These are phyloP conservation scores for Apus apus DNA, from an alignment of 2,113 vertebrate genomes.

Conservation along the genomic window DNA sequence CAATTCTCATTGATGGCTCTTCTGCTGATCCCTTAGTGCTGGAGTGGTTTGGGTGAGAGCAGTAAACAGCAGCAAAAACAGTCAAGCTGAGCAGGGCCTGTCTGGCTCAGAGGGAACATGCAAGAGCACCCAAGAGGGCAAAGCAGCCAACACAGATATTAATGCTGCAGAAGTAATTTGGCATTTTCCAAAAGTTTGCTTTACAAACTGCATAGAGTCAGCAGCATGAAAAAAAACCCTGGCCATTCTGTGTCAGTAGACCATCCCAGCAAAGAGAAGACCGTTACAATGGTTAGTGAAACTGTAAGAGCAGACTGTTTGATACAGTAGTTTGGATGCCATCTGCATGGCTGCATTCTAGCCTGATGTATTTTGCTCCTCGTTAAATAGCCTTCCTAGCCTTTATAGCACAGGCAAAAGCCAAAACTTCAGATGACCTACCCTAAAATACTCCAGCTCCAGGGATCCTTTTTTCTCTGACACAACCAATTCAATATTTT, in stretches of 20 bases:
- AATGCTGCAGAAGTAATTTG: neutral
- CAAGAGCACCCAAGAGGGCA: neutral
- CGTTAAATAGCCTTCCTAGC: neutral
- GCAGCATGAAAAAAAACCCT: neutral
- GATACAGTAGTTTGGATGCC: neutral
- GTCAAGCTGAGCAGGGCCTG: neutral
- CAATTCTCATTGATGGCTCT: neutral
- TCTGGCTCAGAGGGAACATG: fast-evolving
- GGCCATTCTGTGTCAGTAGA: no score
- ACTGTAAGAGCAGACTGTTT: fast-evolving
- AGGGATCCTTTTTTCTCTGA: neutral
- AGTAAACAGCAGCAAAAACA: neutral
- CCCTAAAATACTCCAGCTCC: neutral
- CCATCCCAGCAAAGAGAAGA: no score
- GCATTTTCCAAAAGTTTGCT: neutral
- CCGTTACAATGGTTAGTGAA: neutral
- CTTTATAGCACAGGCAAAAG: neutral
- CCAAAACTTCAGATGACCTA: neutral
- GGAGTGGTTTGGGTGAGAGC: fast-evolving
- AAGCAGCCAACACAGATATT: neutral
- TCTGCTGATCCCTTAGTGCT: neutral
- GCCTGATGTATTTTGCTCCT: neutral
- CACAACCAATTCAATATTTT: no score
- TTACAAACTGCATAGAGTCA: neutral
- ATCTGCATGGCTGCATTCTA: no score